Evolutionary conservation across 2,797 vertebrate species (phyloP).

Genomic region (Oreochromis grahami): DNA sequence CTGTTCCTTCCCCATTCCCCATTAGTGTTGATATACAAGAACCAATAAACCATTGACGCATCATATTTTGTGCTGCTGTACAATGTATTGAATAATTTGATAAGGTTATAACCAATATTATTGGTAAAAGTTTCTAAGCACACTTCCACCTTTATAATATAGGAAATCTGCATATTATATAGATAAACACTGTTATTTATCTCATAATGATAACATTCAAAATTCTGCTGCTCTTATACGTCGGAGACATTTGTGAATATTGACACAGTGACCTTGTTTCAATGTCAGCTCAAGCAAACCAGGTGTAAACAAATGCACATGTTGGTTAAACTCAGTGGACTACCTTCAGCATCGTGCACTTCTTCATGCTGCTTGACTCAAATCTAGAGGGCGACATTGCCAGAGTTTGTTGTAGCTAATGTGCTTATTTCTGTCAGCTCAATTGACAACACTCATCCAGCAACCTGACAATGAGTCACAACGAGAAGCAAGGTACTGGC

Average conservation of each 20-base stretch:
- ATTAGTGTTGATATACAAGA: slow-evolving; percentile 29
- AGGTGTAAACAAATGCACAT: slow-evolving; percentile 48
- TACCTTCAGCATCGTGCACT: slow-evolving; percentile 39
- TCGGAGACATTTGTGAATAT: slow-evolving; percentile 24
- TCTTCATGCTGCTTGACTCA: slow-evolving; percentile 43
- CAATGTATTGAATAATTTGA: background rate
- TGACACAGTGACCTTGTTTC: slow-evolving; percentile 46
- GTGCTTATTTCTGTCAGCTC: slow-evolving; percentile 68
- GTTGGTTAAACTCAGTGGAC: slow-evolving; percentile 30
- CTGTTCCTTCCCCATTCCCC: background rate
- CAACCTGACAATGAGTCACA: slow-evolving; percentile 67
- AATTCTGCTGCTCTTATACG: background rate
- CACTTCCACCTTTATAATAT: background rate
- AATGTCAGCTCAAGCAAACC: slow-evolving; percentile 35
- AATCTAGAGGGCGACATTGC: slow-evolving; percentile 66
- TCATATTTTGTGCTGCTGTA: background rate
- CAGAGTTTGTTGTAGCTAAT: slow-evolving; percentile 65
- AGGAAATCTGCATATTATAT: background rate
- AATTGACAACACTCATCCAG: slow-evolving; percentile 63
- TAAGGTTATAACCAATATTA: background rate
- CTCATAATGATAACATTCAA: background rate
- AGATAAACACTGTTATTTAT: background rate
- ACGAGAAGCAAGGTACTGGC: slow-evolving; percentile 50
- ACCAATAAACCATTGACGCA: slow-evolving; percentile 26
- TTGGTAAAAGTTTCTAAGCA: background rate